Percentiles rank a stretch among this genome's conserved stretches.
Evolutionary conservation across 2,113 vertebrate species (phyloP).

Genomic region (Callorhinus ursinus): DNA sequence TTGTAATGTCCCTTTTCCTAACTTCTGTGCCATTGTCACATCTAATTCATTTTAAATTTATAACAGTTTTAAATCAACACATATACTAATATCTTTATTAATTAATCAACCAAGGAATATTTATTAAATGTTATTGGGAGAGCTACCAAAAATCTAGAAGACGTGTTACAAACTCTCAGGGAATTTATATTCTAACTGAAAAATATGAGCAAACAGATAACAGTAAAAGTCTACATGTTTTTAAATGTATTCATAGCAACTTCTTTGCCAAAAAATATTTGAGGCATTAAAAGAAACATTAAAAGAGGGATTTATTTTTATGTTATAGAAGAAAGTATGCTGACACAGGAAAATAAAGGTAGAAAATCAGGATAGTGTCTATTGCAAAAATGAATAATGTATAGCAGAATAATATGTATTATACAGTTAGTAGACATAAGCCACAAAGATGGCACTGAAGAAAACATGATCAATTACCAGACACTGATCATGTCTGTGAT

Average conservation of each 20-base stretch:
- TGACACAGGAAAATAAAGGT: neutral
- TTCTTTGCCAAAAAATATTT: neutral
- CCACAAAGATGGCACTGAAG: neutral
- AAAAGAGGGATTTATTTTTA: neutral
- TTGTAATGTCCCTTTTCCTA: neutral
- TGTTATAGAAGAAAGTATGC: neutral
- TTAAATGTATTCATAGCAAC: neutral
- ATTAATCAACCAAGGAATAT: conserved; percentile 14
- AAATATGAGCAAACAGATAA: neutral
- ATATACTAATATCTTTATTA: conserved; percentile 1
- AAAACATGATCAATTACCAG: neutral
- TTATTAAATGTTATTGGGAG: neutral
- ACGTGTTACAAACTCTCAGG: neutral
- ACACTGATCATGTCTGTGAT: neutral
- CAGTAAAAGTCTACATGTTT: neutral
- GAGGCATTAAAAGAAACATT: neutral
- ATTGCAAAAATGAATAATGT: neutral
- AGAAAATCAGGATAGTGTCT: neutral
- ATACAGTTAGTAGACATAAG: neutral
- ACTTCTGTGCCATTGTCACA: neutral
- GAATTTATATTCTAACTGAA: neutral
- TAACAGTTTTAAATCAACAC: neutral
- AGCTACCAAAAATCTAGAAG: conserved; percentile 13
- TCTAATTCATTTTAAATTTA: conserved; percentile 8
- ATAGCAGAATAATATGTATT: neutral